Base-by-base conservation (phyloP, 2,797 vertebrate species). In the Micropoecilia bifurca region DNA sequence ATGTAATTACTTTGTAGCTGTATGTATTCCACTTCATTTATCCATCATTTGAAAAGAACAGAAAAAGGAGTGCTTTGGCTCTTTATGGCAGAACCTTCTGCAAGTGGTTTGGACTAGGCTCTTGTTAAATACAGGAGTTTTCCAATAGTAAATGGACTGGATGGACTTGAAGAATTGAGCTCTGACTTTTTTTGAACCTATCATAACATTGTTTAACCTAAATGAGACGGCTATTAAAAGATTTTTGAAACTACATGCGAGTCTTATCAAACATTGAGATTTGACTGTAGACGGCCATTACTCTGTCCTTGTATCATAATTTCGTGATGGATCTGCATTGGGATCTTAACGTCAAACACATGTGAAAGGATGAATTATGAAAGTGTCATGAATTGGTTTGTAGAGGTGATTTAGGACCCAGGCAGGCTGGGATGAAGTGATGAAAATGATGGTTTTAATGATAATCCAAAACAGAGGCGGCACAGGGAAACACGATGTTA, bases 181-280 rank as follows among this genome's bases (percentile, higher is more conserved):
- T 91, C 88, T 89, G 79, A 89, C n/a, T 89, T 93, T 90, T 80
- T 93, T 93, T 92, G 81, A 93, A 90, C 61, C 78, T 84, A 86
- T 92, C 90, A 92, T 91, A 90, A 90, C 93, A 92, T 94, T 93
- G 88, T 95, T 95, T 93, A 91, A 93, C 92, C 92, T 77, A 90
- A 90, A 93, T 89, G 83, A 33, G 33, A 33, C 33, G 3, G 33
- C 33, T 33, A 33, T 33, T 33, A 33, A 33, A 33, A 33, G 33
- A 90, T 88, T 94, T 95, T 95, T 94, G 86, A 86, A 94, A 92
- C 91, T 91, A 93, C 90, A 83, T 33, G 75, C 43, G 90, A 76
- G 74, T 91, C 77, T 85, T 91, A 83, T 92, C 75, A 61, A 20
- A 87, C 75, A 45, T 80, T 78, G 79, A 59, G 45, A 82, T 83